phyloP scores from a whole-genome alignment of 2,888 invertebrate species.

The Frankliniella intonsa region DNA sequence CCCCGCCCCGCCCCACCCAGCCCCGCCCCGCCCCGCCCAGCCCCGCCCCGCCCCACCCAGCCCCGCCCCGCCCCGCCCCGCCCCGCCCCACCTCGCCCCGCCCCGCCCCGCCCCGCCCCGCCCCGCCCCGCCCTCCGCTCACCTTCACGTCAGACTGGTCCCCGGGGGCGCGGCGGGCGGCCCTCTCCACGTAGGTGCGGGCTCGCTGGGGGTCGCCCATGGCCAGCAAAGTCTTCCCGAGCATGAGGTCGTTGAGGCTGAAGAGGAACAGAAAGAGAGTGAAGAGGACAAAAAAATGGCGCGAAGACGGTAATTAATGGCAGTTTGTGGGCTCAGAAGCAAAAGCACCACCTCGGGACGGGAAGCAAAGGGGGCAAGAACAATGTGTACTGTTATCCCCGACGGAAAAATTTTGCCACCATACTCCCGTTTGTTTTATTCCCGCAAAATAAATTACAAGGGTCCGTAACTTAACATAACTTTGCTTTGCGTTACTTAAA shows the following conservation, averaged over 20 bases:
- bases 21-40: neutral
- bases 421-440: neutral
- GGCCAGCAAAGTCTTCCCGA: neutral
- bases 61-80: neutral
- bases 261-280: neutral
- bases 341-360: too few relatives aligned
- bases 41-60: neutral
- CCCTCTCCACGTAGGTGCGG: neutral
- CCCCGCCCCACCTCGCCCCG: neutral
- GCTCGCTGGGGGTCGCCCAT: neutral
- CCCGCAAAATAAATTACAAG: neutral
- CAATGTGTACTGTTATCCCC: neutral
- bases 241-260: constrained; percentile 14
- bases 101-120: neutral
- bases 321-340: neutral
- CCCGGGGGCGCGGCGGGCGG: neutral
- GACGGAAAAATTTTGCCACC: neutral
- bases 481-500: too few relatives aligned
- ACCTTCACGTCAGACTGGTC: neutral
- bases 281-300: neutral
- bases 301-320: neutral
- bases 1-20: neutral
- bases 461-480: too few relatives aligned
- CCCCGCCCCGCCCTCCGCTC: neutral
- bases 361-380: neutral